A percentile compares a stretch with the other conserved stretches of the same genome.
phyloP scores from a whole-genome alignment of 2,113 vertebrate species.

The Panthera tigris region DNA sequence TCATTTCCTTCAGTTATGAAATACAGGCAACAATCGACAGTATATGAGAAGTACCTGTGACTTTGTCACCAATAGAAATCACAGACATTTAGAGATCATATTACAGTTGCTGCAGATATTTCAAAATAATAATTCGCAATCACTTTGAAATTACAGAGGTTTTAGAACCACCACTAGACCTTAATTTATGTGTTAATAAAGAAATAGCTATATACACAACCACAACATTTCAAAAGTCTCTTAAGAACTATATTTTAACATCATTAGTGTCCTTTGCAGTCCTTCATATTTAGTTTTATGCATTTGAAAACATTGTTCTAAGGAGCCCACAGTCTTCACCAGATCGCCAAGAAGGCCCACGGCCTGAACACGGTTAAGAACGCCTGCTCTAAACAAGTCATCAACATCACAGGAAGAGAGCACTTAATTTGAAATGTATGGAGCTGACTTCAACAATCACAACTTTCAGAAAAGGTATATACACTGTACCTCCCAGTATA shows the following conservation, averaged over 20 bases:
- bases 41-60: not conserved
- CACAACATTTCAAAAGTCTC: not conserved
- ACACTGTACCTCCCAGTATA: not conserved
- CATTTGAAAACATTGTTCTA: not conserved
- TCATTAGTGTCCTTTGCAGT: not conserved
- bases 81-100: not conserved
- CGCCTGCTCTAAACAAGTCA: not conserved
- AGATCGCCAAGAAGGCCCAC: not conserved
- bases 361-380: not conserved
- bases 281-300: not conserved
- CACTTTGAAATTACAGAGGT: not conserved
- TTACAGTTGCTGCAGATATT: not conserved
- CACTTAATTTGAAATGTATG: not conserved
- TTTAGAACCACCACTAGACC: not conserved
- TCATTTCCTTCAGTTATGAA: not conserved
- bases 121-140: not conserved
- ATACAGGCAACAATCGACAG: not conserved
- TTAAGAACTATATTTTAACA: not conserved
- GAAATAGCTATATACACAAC: not conserved
- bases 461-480: conserved; percentile 2
- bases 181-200: not conserved
- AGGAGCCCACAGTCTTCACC: not conserved
- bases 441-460: not conserved
- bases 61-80: not conserved
- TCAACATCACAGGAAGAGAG: not conserved